Conservation (phyloP, 1,140 invertebrate genomes). For the Leptopilina boulardi region DNA sequence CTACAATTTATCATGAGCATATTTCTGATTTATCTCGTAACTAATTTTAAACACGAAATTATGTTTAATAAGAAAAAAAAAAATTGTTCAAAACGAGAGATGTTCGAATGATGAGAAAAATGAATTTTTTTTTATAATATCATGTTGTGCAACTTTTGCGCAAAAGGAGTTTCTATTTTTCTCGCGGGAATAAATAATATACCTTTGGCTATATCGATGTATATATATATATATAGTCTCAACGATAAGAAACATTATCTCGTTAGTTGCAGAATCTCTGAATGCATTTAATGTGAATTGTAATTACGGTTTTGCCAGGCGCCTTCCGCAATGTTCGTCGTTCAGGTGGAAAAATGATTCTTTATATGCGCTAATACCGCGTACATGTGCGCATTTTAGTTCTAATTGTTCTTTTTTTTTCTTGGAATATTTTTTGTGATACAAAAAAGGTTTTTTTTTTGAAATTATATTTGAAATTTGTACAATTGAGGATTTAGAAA, state of each 20-base stretch:
- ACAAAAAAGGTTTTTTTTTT: too few relatives aligned
- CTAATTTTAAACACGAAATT: too few relatives aligned
- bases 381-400: too few relatives aligned
- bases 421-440: too few relatives aligned
- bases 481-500: too few relatives aligned
- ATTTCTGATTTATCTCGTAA: too few relatives aligned
- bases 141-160: too few relatives aligned
- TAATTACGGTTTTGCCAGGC: neutral
- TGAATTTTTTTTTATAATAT: neutral
- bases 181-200: neutral
- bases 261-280: neutral
- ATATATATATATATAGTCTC: neutral
- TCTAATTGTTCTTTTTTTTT: too few relatives aligned
- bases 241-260: conserved; percentile 1
- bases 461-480: too few relatives aligned
- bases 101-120: neutral
- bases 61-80: too few relatives aligned
- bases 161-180: neutral
- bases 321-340: conserved; percentile 6
- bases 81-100: too few relatives aligned
- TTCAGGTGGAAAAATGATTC: neutral
- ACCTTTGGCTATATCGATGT: neutral
- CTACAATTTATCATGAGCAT: too few relatives aligned
- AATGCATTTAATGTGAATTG: neutral
- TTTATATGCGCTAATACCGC: neutral